Percentiles rank a stretch among this genome's conserved stretches.
phyloP scores from a whole-genome alignment of 2,888 invertebrate species.

The Hirtodrosophila histrioides region DNA sequence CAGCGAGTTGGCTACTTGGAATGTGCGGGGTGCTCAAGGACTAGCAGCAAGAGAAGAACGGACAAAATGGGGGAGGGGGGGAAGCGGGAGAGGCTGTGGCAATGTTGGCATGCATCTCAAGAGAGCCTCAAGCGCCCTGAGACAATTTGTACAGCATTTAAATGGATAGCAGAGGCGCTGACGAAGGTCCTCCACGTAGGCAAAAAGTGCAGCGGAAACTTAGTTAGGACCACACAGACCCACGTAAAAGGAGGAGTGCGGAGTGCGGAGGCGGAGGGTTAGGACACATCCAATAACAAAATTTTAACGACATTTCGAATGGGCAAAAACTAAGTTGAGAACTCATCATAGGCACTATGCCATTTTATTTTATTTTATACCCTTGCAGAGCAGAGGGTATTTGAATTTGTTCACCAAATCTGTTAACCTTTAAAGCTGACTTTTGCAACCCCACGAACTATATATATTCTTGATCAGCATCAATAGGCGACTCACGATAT shows the following conservation, averaged over 20 bases:
- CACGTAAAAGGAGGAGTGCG: slow-evolving; percentile 12
- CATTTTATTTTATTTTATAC: slow-evolving; percentile 2
- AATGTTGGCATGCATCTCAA: slow-evolving; percentile 19
- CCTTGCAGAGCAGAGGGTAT: no score
- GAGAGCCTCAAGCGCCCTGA: slow-evolving; percentile 56
- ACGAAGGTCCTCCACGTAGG: slow-evolving; percentile 28
- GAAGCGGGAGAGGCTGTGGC: not conserved
- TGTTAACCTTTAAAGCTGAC: no score
- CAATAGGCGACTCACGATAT: no score
- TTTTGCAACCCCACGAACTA: no score
- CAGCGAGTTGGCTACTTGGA: slow-evolving; percentile 13
- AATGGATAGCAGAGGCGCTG: slow-evolving; percentile 35
- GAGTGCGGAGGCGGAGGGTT: not conserved
- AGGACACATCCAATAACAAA: slow-evolving; percentile 24
- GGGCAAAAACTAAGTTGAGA: slow-evolving; percentile 13
- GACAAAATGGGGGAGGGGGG: no score
- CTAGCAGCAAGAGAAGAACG: no score
- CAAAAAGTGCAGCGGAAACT: slow-evolving; percentile 34
- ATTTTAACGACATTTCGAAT: slow-evolving; percentile 53
- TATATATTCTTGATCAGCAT: no score
- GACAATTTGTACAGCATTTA: slow-evolving; percentile 70
- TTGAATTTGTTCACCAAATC: no score
- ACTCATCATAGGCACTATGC: slow-evolving; percentile 27
- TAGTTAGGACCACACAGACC: slow-evolving; percentile 42
- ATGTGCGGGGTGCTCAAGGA: slow-evolving; percentile 2